Base-by-base conservation (phyloP, 2,113 vertebrate genomes). In the Salvelinus fontinalis region DNA sequence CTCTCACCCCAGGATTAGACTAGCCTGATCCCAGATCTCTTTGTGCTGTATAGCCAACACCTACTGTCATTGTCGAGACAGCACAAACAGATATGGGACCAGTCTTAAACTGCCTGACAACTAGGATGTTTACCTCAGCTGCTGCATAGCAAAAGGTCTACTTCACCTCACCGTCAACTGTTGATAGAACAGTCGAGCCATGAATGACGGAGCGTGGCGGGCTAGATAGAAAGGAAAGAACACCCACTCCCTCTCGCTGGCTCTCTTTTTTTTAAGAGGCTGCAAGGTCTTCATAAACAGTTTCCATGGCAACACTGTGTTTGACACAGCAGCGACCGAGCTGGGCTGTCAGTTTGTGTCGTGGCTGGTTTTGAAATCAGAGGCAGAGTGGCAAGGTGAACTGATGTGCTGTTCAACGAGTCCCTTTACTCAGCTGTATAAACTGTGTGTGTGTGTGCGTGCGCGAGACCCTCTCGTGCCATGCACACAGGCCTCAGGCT, bases 231-330 rank as follows among this genome's bases (percentile, higher is more conserved):
- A 18, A 44, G 7, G 51, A 18, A 44, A 13, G 67, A 14, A 85
- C 85, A 76, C 88, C 87, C 81, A 87, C 89, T 72, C 75, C 76
- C 66, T 88, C 77, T 83, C 71, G 68, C 64, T 39, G 11, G 84
- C 62, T 34, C 67, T 27, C 48, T 71, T 27, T 67, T 29, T 82
- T 69, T 80, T 78, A 81, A 75, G 78, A 84, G 77, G 75, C 84
- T 78, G 80, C 82, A 71, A 89, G 87, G 78, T 85, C 84, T 86
- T 84, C 59, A 71, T 76, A 84, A 88, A 89, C 86, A 76, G 90
- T 93, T 92, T 85, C 91, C 82, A 88, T 87, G 86, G 87, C 13
- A 84, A 93, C 82, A 0, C 7, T 22, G 71, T 8, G 67, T 83
- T 87, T 81, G 76, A 74, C 16, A 24, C 70, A 84, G 57, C 14